Evolutionary conservation across 1,140 invertebrate species (phyloP), one percentile per base, ranked within the genome.

Genomic region (Drosophila teissieri): DNA sequence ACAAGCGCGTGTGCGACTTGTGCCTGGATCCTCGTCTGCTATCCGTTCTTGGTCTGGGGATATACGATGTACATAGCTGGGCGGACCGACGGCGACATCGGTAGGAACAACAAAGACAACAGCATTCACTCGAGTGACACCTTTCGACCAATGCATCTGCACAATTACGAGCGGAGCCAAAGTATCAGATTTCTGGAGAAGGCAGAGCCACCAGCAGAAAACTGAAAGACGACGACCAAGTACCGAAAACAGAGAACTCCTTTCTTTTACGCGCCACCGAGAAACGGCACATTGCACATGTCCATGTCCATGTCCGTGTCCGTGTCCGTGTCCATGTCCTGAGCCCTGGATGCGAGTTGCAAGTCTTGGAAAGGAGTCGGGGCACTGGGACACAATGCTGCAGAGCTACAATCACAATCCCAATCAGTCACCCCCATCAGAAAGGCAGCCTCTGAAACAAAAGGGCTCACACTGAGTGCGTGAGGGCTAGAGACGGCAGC

Each of bases 401-500:
- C 70, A 76, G 72, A 77, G 46, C 53, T 45, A 75, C 61, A 78
- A 61, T 73, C 74, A 77, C 84, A 83, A 79, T 80, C 80, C 74
- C 84, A 89, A 89, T 89, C 84, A 89, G 84, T 89, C 84, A 89
- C 84, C 84, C 84, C 84, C 84, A 89, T 89, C 84, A 90, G 85
- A 89, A 88, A 88, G 83, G 84, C 84, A 83, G 76, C 67, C 55
- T 46, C 36, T 76, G 79, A 89, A 88, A 86, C 83, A 86, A 86
- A 86, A 79, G 79, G 83, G 70, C 75, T 83, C 76, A 52, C 46
- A 52, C 46, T 17, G 48, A 11, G 34, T 57, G 64, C 51, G 52
- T 70, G 67, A 36, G 40, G 54, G 53, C 54, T 58, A 49, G 72
- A 42, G 73, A 57, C 53, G 53, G 42, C 11, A 76, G 15, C 42